These are phyloP conservation scores for Latrodectus geometricus DNA, from an alignment of 1,140 invertebrate genomes.

Conservation along the genomic window DNA sequence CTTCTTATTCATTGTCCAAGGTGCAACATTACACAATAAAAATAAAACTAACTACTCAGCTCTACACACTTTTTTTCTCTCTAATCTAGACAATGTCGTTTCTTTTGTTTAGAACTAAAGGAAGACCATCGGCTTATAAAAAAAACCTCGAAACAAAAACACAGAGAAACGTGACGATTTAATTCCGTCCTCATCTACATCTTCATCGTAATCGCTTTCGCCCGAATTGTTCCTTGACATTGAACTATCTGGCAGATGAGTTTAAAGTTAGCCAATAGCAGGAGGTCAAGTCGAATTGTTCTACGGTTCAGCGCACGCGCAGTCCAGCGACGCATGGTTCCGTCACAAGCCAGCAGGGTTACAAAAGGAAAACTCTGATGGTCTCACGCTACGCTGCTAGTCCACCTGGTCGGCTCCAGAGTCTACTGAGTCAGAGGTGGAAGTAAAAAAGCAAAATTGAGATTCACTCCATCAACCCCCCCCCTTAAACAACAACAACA, in stretches of 20 bases:
- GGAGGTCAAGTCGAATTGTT: constrained; percentile 52
- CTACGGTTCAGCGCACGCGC: constrained; percentile 51
- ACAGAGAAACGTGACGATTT: constrained; percentile 13
- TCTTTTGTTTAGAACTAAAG: background rate
- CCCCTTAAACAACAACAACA: too few relatives aligned
- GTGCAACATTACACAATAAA: background rate
- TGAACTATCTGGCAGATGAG: constrained; percentile 22
- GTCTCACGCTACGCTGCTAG: constrained; percentile 24
- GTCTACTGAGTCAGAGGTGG: background rate
- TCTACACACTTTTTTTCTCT: background rate
- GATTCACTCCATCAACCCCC: too few relatives aligned
- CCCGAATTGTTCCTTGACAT: constrained; percentile 46
- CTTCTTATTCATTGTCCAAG: too few relatives aligned
- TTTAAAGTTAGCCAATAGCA: constrained; percentile 41
- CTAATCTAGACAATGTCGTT: background rate
- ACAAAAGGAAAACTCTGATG: background rate
- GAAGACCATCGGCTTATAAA: too few relatives aligned
- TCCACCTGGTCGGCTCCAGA: background rate
- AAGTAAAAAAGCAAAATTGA: too few relatives aligned
- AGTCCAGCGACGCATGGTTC: constrained; percentile 52
- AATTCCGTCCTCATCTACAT: constrained; percentile 32
- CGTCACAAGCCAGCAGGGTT: constrained; percentile 40
- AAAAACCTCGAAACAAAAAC: too few relatives aligned
- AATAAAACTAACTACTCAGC: background rate
- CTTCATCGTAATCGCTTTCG: constrained; percentile 44